Evolutionary conservation across 2,888 invertebrate species (phyloP).

Genomic region (Nipponacmea schrenckii): DNA sequence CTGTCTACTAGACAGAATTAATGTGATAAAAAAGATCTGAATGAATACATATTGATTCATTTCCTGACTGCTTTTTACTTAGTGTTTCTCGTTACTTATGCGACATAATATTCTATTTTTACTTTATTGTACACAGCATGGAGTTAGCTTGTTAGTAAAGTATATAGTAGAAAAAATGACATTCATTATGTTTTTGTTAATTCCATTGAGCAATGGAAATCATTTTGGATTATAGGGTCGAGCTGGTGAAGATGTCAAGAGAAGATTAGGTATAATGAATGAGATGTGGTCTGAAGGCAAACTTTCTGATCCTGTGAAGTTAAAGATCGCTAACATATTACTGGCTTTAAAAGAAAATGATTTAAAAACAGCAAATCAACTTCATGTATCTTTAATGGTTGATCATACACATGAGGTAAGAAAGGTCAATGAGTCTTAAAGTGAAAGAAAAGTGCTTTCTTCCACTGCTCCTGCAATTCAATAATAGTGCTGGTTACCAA

Average conservation of each 20-base stretch:
- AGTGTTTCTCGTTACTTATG: too few relatives aligned
- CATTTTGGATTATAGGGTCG: conserved; percentile 34
- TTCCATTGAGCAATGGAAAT: too few relatives aligned
- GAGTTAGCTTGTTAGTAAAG: too few relatives aligned
- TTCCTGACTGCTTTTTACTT: too few relatives aligned
- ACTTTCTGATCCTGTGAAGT: conserved; percentile 51
- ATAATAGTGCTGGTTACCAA: too few relatives aligned
- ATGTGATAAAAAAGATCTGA: background rate
- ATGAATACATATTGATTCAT: background rate
- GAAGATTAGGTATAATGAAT: conserved; percentile 46
- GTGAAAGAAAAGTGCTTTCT: too few relatives aligned
- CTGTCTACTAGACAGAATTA: background rate
- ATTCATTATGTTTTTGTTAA: too few relatives aligned
- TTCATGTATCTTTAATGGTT: conserved; percentile 58
- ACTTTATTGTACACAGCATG: too few relatives aligned
- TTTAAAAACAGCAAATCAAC: conserved; percentile 48
- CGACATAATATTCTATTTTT: too few relatives aligned
- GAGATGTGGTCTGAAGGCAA: conserved; percentile 49
- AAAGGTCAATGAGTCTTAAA: too few relatives aligned
- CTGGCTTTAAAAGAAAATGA: conserved; percentile 47
- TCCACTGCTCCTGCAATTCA: too few relatives aligned
- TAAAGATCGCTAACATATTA: conserved; percentile 45
- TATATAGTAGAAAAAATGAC: too few relatives aligned
- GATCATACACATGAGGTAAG: conserved; percentile 58
- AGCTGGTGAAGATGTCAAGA: conserved; percentile 49